These are phyloP conservation scores for Oreohelix idahoensis DNA, from an alignment of 1,140 invertebrate genomes.

Conservation along the genomic window DNA sequence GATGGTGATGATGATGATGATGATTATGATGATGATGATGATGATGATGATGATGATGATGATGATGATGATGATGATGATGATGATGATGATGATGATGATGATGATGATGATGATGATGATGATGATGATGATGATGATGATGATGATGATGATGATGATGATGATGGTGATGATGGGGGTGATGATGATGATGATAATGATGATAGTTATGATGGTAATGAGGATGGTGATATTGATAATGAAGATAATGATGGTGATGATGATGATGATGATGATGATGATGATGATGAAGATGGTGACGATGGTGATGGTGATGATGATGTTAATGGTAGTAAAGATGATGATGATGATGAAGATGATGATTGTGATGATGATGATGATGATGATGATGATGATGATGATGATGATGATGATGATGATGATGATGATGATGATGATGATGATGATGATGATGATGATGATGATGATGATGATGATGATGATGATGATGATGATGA, in stretches of 20 bases:
- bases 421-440: background rate
- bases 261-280: background rate
- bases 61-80: background rate
- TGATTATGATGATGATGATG: too few species aligned
- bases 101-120: slow-evolving; percentile 1
- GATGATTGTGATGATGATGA: background rate
- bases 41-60: background rate
- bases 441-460: background rate
- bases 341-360: background rate
- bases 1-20: too few species aligned
- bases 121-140: background rate
- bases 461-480: slow-evolving; percentile 2
- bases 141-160: background rate
- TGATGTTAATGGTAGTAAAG: background rate
- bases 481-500: background rate
- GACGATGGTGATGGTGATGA: background rate
- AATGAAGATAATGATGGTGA: background rate
- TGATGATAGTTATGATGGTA: background rate
- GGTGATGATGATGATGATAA: background rate
- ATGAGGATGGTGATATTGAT: background rate
- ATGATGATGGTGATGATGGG: background rate
- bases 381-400: background rate
- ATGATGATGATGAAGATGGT: background rate
- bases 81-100: slow-evolving; percentile 1
- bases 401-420: background rate